A percentile compares a stretch with the other conserved stretches of the same genome.
phyloP scores from a whole-genome alignment of 2,113 vertebrate species.

The Thalassarche chlororhynchos region DNA sequence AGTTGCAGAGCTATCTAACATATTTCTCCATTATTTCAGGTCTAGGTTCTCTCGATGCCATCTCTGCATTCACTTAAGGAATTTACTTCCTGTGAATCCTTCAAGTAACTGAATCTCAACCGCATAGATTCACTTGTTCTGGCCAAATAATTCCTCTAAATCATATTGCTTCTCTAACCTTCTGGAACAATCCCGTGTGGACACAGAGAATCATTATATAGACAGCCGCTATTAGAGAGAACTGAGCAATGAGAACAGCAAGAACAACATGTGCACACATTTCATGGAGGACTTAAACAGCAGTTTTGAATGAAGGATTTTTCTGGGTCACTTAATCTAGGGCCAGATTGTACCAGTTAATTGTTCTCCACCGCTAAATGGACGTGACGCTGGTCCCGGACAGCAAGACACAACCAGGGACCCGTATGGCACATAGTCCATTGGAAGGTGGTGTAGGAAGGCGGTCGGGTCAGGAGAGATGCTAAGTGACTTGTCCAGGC shows the following conservation, averaged over 20 bases:
- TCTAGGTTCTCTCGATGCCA: background rate
- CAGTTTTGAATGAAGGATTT: background rate
- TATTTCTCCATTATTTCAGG: background rate
- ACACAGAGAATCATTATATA: background rate
- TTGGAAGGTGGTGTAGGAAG: too few relatives aligned
- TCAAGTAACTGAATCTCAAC: background rate
- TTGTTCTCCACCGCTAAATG: background rate
- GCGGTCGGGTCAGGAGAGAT: background rate
- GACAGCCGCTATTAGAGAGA: background rate
- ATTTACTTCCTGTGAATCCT: background rate
- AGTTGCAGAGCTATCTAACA: background rate
- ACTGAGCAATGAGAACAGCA: background rate
- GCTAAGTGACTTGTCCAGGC: background rate
- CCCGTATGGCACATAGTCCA: rapidly evolving
- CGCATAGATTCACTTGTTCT: background rate
- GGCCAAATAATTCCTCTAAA: background rate
- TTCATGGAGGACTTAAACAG: background rate
- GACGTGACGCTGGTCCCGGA: background rate
- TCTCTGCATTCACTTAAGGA: background rate
- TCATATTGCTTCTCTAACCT: background rate
- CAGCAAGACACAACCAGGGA: background rate
- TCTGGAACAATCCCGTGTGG: background rate
- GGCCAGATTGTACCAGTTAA: background rate
- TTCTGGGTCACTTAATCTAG: background rate
- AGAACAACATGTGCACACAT: background rate